A percentile compares a stretch with the other conserved stretches of the same genome.
Evolutionary conservation across 1,140 invertebrate species (phyloP).

Genomic region (Pseudomyrmex concolor): DNA sequence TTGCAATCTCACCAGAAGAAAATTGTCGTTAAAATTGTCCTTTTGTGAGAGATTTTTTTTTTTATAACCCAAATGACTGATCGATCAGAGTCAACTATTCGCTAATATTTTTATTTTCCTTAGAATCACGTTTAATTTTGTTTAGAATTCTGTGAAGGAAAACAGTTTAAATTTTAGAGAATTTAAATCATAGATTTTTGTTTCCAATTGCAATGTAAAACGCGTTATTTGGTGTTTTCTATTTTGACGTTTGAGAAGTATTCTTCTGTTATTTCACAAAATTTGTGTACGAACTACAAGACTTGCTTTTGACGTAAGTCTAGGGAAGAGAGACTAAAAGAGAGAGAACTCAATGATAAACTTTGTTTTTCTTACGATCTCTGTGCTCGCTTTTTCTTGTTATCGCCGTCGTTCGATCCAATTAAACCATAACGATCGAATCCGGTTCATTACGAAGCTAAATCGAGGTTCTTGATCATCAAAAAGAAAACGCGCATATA

Average conservation of each 20-base stretch:
- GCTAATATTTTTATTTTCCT: too few relatives aligned
- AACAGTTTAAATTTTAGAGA: too few relatives aligned
- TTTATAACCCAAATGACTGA: too few relatives aligned
- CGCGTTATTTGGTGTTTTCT: too few relatives aligned
- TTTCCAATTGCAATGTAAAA: too few relatives aligned
- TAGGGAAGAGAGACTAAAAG: background rate
- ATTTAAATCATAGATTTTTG: too few relatives aligned
- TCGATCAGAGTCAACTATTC: background rate
- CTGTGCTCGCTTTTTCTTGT: background rate
- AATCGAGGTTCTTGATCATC: constrained; percentile 21
- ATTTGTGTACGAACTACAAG: too few relatives aligned
- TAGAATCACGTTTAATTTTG: too few relatives aligned
- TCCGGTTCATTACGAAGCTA: constrained; percentile 40
- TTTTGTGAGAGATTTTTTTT: too few relatives aligned
- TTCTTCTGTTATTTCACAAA: background rate
- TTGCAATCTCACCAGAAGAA: background rate
- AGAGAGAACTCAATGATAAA: constrained; percentile 32
- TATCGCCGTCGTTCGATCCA: constrained; percentile 45
- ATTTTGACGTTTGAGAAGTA: too few relatives aligned
- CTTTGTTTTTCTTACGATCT: background rate
- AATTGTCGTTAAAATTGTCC: too few relatives aligned
- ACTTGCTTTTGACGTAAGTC: background rate
- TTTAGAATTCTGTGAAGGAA: background rate
- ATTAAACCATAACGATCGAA: constrained; percentile 57
- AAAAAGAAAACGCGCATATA: background rate